Conservation (phyloP, 1,140 invertebrate species). For the Drosophila kepulauana region DNA sequence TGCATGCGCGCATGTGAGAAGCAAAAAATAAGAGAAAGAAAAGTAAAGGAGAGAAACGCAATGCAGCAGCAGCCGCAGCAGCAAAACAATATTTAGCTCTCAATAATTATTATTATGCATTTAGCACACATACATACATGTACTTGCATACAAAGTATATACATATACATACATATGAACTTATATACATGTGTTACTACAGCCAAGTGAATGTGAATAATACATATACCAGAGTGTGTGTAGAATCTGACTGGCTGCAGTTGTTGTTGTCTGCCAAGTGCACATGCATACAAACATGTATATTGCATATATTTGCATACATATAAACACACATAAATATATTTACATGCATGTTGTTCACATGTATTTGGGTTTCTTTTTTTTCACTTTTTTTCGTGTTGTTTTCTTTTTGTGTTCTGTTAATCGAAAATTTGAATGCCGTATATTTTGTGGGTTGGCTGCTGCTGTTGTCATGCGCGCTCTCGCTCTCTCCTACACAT, state of each 20-base stretch:
- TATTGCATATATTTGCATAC: conserved; percentile 23
- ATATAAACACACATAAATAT: background rate
- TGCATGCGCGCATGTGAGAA: conserved; percentile 46
- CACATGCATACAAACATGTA: conserved; percentile 10
- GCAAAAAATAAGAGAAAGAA: conserved; percentile 14
- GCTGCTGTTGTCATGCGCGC: conserved; percentile 61
- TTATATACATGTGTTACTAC: conserved; percentile 21
- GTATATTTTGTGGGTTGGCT: conserved; percentile 29
- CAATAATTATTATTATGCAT: conserved; percentile 17
- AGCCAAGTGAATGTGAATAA: conserved; percentile 16
- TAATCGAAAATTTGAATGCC: conserved; percentile 44
- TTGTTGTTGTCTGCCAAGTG: conserved; percentile 45
- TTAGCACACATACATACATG: conserved; percentile 2
- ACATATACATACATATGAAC: background rate
- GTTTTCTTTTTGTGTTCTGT: conserved; percentile 39
- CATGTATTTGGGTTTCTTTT: conserved; percentile 35
- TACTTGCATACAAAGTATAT: conserved; percentile 7
- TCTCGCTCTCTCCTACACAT: conserved; percentile 39
- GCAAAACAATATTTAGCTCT: conserved; percentile 32
- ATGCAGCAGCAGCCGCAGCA: background rate
- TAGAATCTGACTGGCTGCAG: conserved; percentile 42
- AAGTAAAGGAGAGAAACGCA: conserved; percentile 17
- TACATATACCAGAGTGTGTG: conserved; percentile 3
- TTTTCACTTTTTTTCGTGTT: background rate
- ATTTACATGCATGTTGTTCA: conserved; percentile 9